Evolutionary conservation across 1,140 invertebrate genomes (phyloP), one percentile per base, ranked within the genome.

Genomic region (Pogonomyrmex californicus): DNA sequence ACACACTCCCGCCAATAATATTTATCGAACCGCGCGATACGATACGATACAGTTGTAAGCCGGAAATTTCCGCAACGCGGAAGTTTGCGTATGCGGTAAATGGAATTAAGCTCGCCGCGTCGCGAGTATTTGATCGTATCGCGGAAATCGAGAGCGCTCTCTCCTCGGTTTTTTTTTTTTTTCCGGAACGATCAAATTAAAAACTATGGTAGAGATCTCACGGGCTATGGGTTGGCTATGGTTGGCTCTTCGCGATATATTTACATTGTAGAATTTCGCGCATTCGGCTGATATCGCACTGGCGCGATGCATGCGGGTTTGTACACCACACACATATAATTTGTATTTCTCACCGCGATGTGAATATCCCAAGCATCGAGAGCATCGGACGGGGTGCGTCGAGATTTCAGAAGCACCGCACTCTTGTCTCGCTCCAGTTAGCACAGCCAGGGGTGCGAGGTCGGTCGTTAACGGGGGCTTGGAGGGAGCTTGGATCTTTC

Each of bases 81-180:
- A 75, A 73, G 63, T 65, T 81, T 7, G 47, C 77, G 47, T 68
- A 68, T 36, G 49, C 36, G 63, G n/a, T 38, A 81, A 56, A 68
- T 79, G 62, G 63, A 79, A 79, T 79, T 79, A 79, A 79, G 47
- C 75, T 6, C 36, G 38, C 17, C n/a, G 33, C 62, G 76, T 79
- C 62, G 62, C 44, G 33, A 79, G 33, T 10, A 54, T 79, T 68
- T 79, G 60, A 79, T 79, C 77, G 63, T 79, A 68, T 79, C 63
- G 77, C 63, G 44, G 47, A 81, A 81, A 81, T 68, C n/a, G n/a
- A 51, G 44, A 54, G 47, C 54, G n/a, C 0, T n/a, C 36, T 41
- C 14, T 68, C 58, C 17, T 30, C 33, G 5, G n/a, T 63, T 44
- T 36, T 30, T 56, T 36, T 9, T 6, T 17, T 60, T 3, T n/a